Evolutionary conservation across 2,888 invertebrate species (phyloP), one percentile per base, ranked within the genome.

Genomic region (Drosophila subquinaria): DNA sequence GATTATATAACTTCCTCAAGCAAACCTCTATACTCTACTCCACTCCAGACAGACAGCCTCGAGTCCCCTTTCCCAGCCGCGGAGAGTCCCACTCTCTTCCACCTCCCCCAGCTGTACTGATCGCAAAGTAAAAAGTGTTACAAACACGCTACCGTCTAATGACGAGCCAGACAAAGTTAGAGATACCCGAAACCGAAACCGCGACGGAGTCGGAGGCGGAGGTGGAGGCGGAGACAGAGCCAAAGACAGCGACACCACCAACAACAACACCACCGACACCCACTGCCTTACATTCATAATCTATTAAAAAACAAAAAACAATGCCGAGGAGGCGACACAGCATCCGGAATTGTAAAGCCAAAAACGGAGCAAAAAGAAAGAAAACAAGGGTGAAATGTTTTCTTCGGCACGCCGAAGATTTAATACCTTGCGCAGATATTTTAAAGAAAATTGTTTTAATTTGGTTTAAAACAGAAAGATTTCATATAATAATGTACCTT

Each of bases 221-320:
- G n/a, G n/a, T n/a, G n/a, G n/a, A n/a, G 23, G 23, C 5, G 27
- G 59, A 52, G 47, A 42, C 13, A 57, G 17, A 43, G 50, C 33
- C 81, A 84, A 64, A 78, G 78, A 23, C 67, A 36, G 4, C 67
- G 45, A 17, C 64, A 56, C 30, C 63, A 60, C 9, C 38, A 36
- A 13, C 67, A 66, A 11, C 70, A 59, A 55, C 79, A 75, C 52
- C 50, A 66, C 9, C 71, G 76, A 79, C 78, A 79, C 78, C 78
- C 84, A 84, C 84, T 84, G 84, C 75, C 84, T 84, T 84, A 84
- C 88, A 84, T 84, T 84, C 86, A 85, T 85, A 84, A 84, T 88
- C 84, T 88, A 84, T 85, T 84, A 71, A 8, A 30, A 65, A 75
- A 70, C 17, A 69, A 70, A 51, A 62, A 70, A 68, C 73, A 60